Evolutionary conservation across 2,888 invertebrate genomes (phyloP).

Genomic region (Ceraclea dissimilis): DNA sequence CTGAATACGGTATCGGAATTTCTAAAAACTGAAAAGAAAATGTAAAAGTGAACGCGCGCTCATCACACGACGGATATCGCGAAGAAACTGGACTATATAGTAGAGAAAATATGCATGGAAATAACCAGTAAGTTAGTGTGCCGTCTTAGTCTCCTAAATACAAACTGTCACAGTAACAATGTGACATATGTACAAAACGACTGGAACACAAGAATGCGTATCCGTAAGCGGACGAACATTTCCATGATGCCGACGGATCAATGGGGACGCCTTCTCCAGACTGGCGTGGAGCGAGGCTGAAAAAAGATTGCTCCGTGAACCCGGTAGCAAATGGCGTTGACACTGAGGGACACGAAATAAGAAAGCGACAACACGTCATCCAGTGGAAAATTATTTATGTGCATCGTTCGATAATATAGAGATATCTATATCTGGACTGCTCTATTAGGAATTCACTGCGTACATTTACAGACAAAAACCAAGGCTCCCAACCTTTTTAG

Average conservation of each 20-base stretch:
- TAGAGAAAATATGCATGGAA: neutral
- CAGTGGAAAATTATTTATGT: neutral
- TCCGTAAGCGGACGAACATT: conserved; percentile 4
- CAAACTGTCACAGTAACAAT: conserved; percentile 8
- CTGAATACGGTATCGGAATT: neutral
- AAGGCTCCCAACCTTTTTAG: too few relatives aligned
- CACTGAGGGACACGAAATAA: neutral
- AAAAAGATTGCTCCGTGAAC: conserved; percentile 4
- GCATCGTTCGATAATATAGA: too few relatives aligned
- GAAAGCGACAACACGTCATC: neutral
- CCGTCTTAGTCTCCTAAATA: neutral
- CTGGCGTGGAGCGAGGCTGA: conserved; percentile 4
- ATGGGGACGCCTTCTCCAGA: conserved; percentile 20
- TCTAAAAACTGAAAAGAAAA: neutral
- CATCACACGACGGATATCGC: conserved; percentile 1
- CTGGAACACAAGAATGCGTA: neutral
- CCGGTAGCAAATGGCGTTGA: conserved; percentile 5
- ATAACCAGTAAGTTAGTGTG: conserved; percentile 4
- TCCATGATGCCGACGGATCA: conserved; percentile 10
- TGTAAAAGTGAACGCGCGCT: neutral
- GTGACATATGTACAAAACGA: conserved; percentile 12
- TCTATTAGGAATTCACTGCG: too few relatives aligned
- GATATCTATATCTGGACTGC: too few relatives aligned
- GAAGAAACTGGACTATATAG: conserved; percentile 2
- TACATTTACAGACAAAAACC: too few relatives aligned